Conservation (phyloP, 2,888 invertebrate genomes). For the Megastigmus dorsalis region DNA sequence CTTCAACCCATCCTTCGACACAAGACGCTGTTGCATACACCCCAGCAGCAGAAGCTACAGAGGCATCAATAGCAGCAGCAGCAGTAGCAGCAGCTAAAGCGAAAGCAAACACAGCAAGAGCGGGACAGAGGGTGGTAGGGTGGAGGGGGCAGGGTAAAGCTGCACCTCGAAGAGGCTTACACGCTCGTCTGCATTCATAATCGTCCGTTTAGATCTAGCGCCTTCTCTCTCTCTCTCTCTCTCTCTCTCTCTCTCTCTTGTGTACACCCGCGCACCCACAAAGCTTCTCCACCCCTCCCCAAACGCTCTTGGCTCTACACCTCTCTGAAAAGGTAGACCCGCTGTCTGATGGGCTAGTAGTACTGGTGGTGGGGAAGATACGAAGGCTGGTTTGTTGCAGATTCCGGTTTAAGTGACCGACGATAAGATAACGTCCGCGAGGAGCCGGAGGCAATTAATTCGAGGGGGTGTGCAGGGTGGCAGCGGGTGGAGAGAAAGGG, state of each 20-base stretch:
- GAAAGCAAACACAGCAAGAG: conserved; percentile 39
- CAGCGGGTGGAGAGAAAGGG: too few species aligned
- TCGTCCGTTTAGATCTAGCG: conserved; percentile 69
- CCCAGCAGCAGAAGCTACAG: too few species aligned
- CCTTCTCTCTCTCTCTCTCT: too few species aligned
- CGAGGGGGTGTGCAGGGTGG: too few species aligned
- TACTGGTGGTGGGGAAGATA: not conserved
- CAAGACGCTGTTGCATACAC: too few species aligned
- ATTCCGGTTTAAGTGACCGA: conserved; percentile 70
- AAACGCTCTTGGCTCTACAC: not conserved
- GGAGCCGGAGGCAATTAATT: conserved; percentile 70
- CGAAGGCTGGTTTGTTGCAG: not conserved
- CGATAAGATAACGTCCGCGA: conserved; percentile 73
- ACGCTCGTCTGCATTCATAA: conserved; percentile 69
- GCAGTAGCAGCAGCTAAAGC: too few species aligned
- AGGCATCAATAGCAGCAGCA: too few species aligned
- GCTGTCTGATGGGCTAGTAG: not conserved
- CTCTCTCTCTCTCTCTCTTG: too few species aligned
- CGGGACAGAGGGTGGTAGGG: conserved; percentile 58
- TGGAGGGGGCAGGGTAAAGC: too few species aligned
- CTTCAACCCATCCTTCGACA: too few species aligned
- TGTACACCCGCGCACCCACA: conserved; percentile 11
- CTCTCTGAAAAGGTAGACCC: conserved; percentile 15
- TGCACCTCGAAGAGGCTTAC: conserved; percentile 67
- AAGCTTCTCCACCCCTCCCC: not conserved